A percentile compares a stretch with the other conserved stretches of the same genome.
phyloP scores from a whole-genome alignment of 2,888 invertebrate species.

The Drosophila multiciliata region DNA sequence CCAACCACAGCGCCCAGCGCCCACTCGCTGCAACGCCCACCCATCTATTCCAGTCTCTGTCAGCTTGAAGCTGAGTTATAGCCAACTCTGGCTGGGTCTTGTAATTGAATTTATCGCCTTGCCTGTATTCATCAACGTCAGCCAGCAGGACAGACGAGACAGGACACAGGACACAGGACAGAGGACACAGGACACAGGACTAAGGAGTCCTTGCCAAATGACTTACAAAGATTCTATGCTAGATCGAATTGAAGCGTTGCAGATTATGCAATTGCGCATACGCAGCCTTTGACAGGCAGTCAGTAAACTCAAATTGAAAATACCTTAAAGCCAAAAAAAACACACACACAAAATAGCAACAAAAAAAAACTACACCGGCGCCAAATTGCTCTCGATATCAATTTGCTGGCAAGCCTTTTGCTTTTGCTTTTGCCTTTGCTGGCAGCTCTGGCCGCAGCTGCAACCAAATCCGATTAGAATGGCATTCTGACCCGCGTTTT shows the following conservation, averaged over 20 bases:
- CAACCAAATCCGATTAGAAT: slow-evolving; percentile 77
- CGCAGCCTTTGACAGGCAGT: slow-evolving; percentile 50
- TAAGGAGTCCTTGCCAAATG: slow-evolving; percentile 14
- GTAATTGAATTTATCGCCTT: slow-evolving; percentile 76
- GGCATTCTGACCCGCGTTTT: slow-evolving; percentile 52
- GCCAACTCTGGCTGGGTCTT: slow-evolving; percentile 50
- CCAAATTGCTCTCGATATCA: slow-evolving; percentile 77
- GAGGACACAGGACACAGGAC: not conserved
- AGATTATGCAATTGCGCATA: slow-evolving; percentile 74
- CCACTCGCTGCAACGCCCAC: not conserved
- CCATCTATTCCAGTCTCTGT: slow-evolving; percentile 2
- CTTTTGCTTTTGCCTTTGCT: slow-evolving; percentile 24
- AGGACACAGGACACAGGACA: not conserved
- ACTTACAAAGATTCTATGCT: slow-evolving; percentile 41
- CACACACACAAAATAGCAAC: not conserved
- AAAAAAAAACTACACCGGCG: slow-evolving; percentile 25
- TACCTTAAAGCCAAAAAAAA: slow-evolving; percentile 21
- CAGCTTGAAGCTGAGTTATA: slow-evolving; percentile 67
- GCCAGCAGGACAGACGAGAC: slow-evolving; percentile 15
- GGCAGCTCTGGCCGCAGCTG: slow-evolving; percentile 67
- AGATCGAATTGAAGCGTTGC: slow-evolving; percentile 58
- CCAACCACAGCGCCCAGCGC: not conserved
- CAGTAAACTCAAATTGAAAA: slow-evolving; percentile 53
- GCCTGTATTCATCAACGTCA: slow-evolving; percentile 76
- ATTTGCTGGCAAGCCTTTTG: slow-evolving; percentile 68